These are phyloP conservation scores for Cryptus armator DNA, from an alignment of 2,888 invertebrate genomes.

Conservation along the genomic window DNA sequence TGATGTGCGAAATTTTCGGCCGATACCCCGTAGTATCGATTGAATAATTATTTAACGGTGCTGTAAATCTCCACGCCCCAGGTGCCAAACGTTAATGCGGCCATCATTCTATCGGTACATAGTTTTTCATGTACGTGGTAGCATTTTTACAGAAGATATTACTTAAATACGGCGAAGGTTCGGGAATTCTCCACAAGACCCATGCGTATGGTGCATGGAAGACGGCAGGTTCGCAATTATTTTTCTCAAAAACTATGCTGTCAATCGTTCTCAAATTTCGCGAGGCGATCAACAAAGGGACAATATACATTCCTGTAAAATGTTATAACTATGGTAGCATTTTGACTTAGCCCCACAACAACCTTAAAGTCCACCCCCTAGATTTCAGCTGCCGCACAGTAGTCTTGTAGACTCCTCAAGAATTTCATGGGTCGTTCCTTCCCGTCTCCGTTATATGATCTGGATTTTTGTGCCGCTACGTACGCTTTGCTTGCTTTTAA, in stretches of 20 bases:
- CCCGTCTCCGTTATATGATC: no score
- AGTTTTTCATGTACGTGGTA: slow-evolving; percentile 28
- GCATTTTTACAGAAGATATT: slow-evolving; percentile 32
- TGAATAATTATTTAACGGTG: slow-evolving; percentile 33
- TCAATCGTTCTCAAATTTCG: background rate
- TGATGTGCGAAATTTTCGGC: slow-evolving; percentile 17
- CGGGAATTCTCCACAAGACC: slow-evolving; percentile 10
- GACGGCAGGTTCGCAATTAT: no score
- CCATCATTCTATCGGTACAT: background rate
- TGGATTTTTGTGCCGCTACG: no score
- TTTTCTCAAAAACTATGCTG: background rate
- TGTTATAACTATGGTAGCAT: background rate
- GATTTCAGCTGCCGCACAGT: no score
- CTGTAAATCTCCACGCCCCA: slow-evolving; percentile 18
- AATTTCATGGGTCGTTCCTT: no score
- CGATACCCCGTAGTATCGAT: background rate
- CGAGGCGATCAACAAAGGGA: background rate
- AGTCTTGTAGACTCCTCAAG: no score
- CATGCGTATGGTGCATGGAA: background rate
- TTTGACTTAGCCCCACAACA: background rate
- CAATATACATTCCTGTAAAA: background rate
- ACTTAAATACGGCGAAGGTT: slow-evolving; percentile 13
- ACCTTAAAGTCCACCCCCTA: no score
- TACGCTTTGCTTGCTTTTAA: no score
- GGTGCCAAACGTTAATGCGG: slow-evolving; percentile 13